These are phyloP conservation scores for Maniola jurtina DNA, from an alignment of 1,140 invertebrate genomes.

Conservation along the genomic window DNA sequence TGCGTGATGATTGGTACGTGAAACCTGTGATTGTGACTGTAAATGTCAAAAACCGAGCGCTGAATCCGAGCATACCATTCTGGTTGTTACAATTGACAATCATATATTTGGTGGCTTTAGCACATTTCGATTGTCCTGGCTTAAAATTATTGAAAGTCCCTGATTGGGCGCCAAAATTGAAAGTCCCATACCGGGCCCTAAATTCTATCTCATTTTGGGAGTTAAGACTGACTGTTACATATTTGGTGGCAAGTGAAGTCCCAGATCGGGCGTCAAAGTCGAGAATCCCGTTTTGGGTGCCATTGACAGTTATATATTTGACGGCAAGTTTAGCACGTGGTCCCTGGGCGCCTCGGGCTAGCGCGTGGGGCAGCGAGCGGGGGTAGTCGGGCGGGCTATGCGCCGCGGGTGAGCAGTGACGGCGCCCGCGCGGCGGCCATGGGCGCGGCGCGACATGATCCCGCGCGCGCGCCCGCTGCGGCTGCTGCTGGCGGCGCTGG, in stretches of 20 bases:
- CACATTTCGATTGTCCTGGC: no score
- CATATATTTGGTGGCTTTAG: no score
- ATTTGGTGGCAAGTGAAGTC: neutral
- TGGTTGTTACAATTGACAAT: no score
- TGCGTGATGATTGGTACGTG: no score
- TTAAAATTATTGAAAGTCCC: no score
- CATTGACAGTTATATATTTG: neutral
- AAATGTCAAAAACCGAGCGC: slow-evolving; percentile 10
- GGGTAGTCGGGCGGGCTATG: slow-evolving; percentile 43
- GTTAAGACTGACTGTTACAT: neutral
- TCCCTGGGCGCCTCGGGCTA: neutral
- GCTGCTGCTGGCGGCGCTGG: slow-evolving; percentile 66
- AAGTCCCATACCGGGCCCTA: no score
- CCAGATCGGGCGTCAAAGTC: neutral
- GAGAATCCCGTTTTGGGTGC: neutral
- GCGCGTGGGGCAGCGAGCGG: slow-evolving; percentile 17
- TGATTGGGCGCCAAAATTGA: no score
- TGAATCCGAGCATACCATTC: neutral
- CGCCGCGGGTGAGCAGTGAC: slow-evolving; percentile 61
- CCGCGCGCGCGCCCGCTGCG: slow-evolving; percentile 68
- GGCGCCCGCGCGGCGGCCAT: slow-evolving; percentile 70
- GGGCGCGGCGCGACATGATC: slow-evolving; percentile 72
- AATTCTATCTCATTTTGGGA: neutral
- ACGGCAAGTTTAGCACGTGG: neutral
- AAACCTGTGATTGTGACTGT: neutral